Base-by-base conservation (phyloP, 2,113 vertebrate genomes). In the Podarcis muralis region DNA sequence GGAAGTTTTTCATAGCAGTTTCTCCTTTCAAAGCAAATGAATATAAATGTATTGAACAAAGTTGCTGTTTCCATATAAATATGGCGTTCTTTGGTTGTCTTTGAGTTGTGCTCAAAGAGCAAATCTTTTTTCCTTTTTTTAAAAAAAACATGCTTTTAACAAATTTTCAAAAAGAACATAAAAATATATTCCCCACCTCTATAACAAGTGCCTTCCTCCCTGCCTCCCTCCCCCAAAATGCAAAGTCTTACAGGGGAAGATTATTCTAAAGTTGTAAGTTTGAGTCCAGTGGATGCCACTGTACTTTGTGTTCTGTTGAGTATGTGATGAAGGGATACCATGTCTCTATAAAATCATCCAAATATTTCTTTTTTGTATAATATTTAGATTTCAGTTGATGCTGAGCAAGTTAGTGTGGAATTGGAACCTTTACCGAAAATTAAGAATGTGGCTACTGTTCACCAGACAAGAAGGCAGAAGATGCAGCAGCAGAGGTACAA, bases 391-490 rank as follows among this genome's bases (percentile, higher is more conserved):
- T 93, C 97, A 0, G 96, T 99, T 18, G 97, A 98, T 80, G 98
- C 96, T 32, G 97, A 98, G 91, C 97, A 98, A 94, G 93, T 99
- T 72, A 97, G 98, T 88, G 95, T 94, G 79, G 98, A 99, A 94
- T 96, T 99, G 13, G 95, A 97, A 30, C 98, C 97, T 57, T 95
- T 96, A 40, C 97, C 97, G 35, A 98, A 97, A 91, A 89, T 95
- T 7, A 97, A 93, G 90, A 93, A 94, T 25, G 88, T 93, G 2
- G 95, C 95, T 76, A 98, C 98, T 16, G 91, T 99, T 86, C 98
- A 98, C 92, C 98, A 99, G 93, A 98, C 97, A 9, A 98, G 99
- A 89, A 94, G 98, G 75, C 98, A 97, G 90, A 97, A 97, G 66
- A 97, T 98, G 95, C 95, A 96, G 4, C 96, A 91, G 78, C 98